These are phyloP conservation scores for Ptilonorhynchus violaceus DNA, from an alignment of 2,113 vertebrate genomes.

Conservation along the genomic window DNA sequence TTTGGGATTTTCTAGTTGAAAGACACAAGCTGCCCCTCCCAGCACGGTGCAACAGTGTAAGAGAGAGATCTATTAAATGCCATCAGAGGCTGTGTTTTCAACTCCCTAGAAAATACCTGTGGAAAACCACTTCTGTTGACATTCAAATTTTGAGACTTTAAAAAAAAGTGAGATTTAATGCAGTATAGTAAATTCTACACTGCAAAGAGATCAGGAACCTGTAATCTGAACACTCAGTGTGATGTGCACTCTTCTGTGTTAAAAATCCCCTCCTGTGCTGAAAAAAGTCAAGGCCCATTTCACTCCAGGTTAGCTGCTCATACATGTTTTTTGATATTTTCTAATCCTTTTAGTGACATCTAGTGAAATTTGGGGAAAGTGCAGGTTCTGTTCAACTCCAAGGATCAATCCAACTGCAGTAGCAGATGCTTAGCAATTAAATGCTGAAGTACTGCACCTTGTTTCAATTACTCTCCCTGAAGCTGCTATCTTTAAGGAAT, in stretches of 20 bases:
- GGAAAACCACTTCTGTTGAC: not conserved
- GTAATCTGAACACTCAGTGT: not conserved
- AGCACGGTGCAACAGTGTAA: not conserved
- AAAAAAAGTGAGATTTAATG: not conserved
- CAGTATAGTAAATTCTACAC: not conserved
- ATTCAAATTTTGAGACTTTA: not conserved
- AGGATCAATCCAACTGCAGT: accelerated
- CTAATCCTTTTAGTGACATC: conserved; percentile 66
- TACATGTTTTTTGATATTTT: not conserved
- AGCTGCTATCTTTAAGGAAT: not conserved
- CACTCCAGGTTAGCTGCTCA: accelerated
- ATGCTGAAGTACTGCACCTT: accelerated
- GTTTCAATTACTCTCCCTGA: not conserved
- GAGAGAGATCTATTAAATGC: not conserved
- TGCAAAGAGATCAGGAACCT: not conserved
- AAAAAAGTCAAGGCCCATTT: not conserved
- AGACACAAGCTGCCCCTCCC: not conserved
- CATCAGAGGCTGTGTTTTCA: not conserved
- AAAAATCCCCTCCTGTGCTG: not conserved
- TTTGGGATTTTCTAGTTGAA: not conserved
- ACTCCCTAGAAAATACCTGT: not conserved
- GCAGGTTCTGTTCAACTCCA: not conserved
- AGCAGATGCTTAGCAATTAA: not conserved
- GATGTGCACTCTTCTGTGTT: not conserved
- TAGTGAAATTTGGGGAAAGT: conserved; percentile 46